Percentiles rank a stretch among this genome's conserved stretches.
These are phyloP conservation scores for Dinothrombium tinctorium DNA, from an alignment of 1,140 invertebrate genomes.

Conservation along the genomic window DNA sequence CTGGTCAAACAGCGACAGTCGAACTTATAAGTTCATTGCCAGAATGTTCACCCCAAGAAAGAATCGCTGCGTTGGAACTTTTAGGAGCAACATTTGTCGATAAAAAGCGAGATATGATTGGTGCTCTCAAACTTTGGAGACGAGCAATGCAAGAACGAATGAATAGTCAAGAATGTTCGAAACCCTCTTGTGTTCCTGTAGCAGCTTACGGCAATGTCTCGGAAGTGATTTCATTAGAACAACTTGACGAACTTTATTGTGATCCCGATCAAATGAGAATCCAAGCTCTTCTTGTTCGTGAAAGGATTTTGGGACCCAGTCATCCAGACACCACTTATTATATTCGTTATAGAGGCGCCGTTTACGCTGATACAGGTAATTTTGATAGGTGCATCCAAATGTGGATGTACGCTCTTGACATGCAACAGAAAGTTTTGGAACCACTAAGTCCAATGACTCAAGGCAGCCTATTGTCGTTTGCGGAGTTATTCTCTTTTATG, in stretches of 20 bases:
- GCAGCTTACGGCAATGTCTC: conserved; percentile 63
- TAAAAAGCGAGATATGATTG: conserved; percentile 76
- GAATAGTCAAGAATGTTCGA: conserved; percentile 22
- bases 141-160: conserved; percentile 54
- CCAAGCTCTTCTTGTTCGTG: conserved; percentile 78
- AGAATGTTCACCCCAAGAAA: conserved; percentile 45
- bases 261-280: conserved; percentile 89
- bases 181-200: conserved; percentile 43
- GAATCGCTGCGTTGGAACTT: conserved; percentile 71
- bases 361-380: conserved; percentile 80
- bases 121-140: conserved; percentile 64
- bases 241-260: conserved; percentile 57
- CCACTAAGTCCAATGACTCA: conserved; percentile 85
- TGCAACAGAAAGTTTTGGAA: conserved; percentile 66
- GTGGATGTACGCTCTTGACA: conserved; percentile 90
- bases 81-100: conserved; percentile 92
- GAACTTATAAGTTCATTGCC: conserved; percentile 45
- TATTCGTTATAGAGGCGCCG: conserved; percentile 70
- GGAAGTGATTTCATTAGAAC: conserved; percentile 49
- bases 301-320: conserved; percentile 68
- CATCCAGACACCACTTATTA: conserved; percentile 93
- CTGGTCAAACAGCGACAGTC: conserved; percentile 72
- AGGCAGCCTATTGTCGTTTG: conserved; percentile 71
- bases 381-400: conserved; percentile 71
- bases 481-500: conserved; percentile 85